Evolutionary conservation across 2,888 invertebrate genomes (phyloP), one percentile per base, ranked within the genome.

Genomic region (Volucella inflata): DNA sequence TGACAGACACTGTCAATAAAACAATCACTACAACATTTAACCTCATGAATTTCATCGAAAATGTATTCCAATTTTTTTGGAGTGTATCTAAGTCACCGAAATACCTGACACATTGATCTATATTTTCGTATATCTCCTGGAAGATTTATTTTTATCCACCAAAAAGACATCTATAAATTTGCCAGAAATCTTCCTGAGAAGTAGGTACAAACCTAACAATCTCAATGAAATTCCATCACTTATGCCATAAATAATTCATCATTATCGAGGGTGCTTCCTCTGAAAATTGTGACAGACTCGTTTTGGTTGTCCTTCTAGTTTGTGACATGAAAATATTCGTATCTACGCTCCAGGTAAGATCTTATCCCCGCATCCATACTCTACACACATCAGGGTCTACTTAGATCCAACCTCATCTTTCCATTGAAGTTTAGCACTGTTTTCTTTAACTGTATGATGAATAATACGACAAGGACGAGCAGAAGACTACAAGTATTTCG

Each of bases 211-310:
- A 60, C 44, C 30, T 53, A 51, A 62, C 53, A 62, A 17, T 53
- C 46, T 40, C 46, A 70, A 77, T 72, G 16, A 75, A 75, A 75
- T 59, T 57, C 65, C 72, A 75, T 75, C 65, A 53, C 44, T 72
- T 46, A 46, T 67, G 79, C 60, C 67, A 80, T 80, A 80, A 72
- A 74, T 80, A 55, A 79, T 62, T 80, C 72, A 74, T 80, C 67
- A 67, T 59, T 60, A 65, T 50, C 51, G 57, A 59, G 50, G 14
- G 16, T 55, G 14, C 16, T n/a, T 12, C 10, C 60, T 79, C 30
- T 14, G 10, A 30, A 38, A 62, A 64, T 64, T 67, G 62, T 57
- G 62, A 17, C 50, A 59, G 72, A 74, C 12, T 42, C 53, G 53
- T 44, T 40, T 53, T n/a, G 10, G 53, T 44, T 11, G 21, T 36